Conservation (phyloP, 1,140 invertebrate species). For the Ceratina australensis region DNA sequence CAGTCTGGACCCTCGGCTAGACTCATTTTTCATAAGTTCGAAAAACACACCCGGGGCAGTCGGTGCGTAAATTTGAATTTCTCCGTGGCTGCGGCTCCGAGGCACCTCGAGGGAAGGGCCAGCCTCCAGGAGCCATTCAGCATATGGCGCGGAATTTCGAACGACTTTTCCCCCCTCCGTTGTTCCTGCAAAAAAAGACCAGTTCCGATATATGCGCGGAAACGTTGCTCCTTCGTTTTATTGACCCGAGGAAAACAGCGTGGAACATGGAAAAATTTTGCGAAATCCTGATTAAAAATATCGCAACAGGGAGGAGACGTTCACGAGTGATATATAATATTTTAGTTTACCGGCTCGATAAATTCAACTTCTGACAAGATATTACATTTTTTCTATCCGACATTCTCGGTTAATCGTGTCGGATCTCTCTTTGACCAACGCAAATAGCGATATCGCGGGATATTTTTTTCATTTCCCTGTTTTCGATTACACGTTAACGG, state of each 20-base stretch:
- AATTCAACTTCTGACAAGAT: no score
- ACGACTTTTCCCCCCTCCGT: slow-evolving; percentile 60
- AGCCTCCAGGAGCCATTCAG: slow-evolving; percentile 61
- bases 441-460: background rate
- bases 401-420: background rate
- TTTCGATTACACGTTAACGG: background rate
- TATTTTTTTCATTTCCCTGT: background rate
- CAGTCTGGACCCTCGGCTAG: slow-evolving; percentile 52
- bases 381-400: background rate
- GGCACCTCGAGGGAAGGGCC: slow-evolving; percentile 44
- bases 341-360: background rate
- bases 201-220: slow-evolving; percentile 7
- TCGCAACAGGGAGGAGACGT: no score
- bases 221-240: slow-evolving; percentile 15
- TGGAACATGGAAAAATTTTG: no score
- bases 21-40: slow-evolving; percentile 78
- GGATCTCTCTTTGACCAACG: background rate
- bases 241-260: background rate
- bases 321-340: background rate
- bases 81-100: slow-evolving; percentile 59
- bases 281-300: background rate
- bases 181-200: no score
- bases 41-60: slow-evolving; percentile 71
- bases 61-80: slow-evolving; percentile 78
- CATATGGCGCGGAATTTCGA: slow-evolving; percentile 76